A percentile compares a stretch with the other conserved stretches of the same genome.
These are phyloP conservation scores for Amphiprion percula DNA, from an alignment of 2,113 vertebrate species.

Conservation along the genomic window DNA sequence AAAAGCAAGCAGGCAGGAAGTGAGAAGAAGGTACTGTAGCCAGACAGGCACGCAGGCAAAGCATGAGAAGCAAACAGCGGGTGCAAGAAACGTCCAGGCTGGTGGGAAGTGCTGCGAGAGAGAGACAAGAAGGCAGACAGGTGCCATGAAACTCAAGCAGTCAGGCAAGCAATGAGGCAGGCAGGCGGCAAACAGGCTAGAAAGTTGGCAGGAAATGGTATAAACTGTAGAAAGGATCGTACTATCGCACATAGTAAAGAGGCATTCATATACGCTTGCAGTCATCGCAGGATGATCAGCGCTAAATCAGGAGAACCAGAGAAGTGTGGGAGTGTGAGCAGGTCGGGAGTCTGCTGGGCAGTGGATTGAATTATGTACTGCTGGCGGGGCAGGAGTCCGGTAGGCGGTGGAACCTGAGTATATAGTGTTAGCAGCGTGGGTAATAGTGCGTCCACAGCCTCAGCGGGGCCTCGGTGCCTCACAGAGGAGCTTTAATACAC, in stretches of 20 bases:
- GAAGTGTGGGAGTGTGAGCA: conserved; percentile 54
- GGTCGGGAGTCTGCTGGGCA: conserved; percentile 58
- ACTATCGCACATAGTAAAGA: conserved; percentile 42
- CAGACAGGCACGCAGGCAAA: conserved; percentile 60
- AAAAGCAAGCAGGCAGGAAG: conserved; percentile 77
- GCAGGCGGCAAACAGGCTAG: conserved; percentile 31
- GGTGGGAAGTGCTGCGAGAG: conserved; percentile 51
- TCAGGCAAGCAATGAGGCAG: conserved; percentile 38
- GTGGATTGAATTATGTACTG: conserved; percentile 61
- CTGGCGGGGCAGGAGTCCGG: conserved; percentile 53
- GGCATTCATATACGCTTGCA: conserved; percentile 34
- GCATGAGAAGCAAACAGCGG: conserved; percentile 58
- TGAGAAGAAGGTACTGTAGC: conserved; percentile 60
- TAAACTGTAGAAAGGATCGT: conserved; percentile 36
- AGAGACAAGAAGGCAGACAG: conserved; percentile 71
- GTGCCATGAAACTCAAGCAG: conserved; percentile 68
- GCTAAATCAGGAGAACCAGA: conserved; percentile 51
- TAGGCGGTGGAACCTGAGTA: conserved; percentile 55
- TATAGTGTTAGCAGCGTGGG: conserved; percentile 45
- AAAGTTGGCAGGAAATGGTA: conserved; percentile 46
- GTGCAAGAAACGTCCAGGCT: conserved; percentile 64
- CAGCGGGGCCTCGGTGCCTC: conserved; percentile 59
- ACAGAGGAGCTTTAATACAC: conserved; percentile 72
- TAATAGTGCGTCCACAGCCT: conserved; percentile 57
- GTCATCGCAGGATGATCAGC: conserved; percentile 30